Evolutionary conservation across 2,888 invertebrate genomes (phyloP), one percentile per base, ranked within the genome.

Genomic region (Agrenia bidenticulata): DNA sequence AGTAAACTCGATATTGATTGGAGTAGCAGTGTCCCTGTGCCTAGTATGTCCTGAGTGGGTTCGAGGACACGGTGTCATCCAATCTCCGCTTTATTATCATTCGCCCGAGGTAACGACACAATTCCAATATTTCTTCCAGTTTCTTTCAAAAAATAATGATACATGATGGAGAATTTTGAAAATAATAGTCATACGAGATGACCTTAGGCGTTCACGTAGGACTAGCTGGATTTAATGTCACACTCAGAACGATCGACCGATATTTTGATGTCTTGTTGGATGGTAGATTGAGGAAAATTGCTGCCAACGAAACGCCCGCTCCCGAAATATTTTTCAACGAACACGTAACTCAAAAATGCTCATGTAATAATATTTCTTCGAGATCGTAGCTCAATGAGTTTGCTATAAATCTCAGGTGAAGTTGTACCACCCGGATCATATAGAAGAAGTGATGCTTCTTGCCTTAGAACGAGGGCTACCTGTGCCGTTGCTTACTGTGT

Each of bases 21-120:
- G 76, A 2, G 55, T 70, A 19, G 70, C 61, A 4, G 70, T 76
- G 17, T 63, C 66, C 1, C 45, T 73, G 17, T 76, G 74, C 57
- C 59, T 76, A 39, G 60, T 72, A 11, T 55, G 63, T 26, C 76
- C 76, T 1, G 72, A 73, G 45, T 76, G 76, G 76, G 60, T 74
- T 32, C 60, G 62, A 1, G 76, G 72, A 21, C 61, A 69, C 19
- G 66, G 63, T 2, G 56, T 60, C 9, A 64, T 76, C 37, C 64
- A 64, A 49, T 71, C 74, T 19, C 66, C 71, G 19, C 49, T 76
- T 65, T 62, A 70, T 62, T 73, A 76, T 53, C 69, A 70, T 50
- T 59, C 67, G 21, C 64, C 64, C 9, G 53, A 70, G 69, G 75
- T 75, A 70, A 27, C 17, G 51, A 26, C 19, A 11, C n/a, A 2